Base-by-base conservation (phyloP, 2,888 invertebrate genomes). In the Dasysyrphus albostriatus region DNA sequence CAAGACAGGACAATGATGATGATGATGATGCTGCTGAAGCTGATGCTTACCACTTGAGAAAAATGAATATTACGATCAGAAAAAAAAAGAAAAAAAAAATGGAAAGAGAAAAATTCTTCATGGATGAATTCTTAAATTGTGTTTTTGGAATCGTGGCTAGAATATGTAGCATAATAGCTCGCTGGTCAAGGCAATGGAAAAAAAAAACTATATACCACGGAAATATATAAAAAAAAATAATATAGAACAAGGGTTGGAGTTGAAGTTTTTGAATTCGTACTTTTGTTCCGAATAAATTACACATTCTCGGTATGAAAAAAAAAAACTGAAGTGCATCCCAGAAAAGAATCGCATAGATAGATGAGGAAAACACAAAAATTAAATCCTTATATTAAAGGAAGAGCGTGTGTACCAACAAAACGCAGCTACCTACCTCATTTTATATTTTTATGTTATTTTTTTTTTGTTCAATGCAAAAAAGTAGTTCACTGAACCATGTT, bases 101-200 rank as follows among this genome's bases (percentile, higher is more conserved):
- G 49, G 49, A 59, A 69, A 49, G 39, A 63, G 56, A 56, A 77
- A 81, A 70, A 77, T 85, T 69, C 81, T 81, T 85, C 59, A 77
- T 58, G 77, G 85, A 85, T 85, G 81, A 85, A 85, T 85, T 85
- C 81, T 74, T 81, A 81, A 85, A 80, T 81, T 85, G 65, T 81
- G 63, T 78, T 81, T 81, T 69, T 72, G 24, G 56, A 63, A 67
- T 72, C 78, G 74, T 75, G 63, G 75, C 56, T 32, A 58, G 58
- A 37, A 63, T 34, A 49, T 63, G 10, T 19, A 42, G 44, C 9
- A 63, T 29, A 56, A 47, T 34, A 24, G 70, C 34, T 19, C 32
- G 3, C 56, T 76, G 80, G 84, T 84, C 80, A 80, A 84, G 84
- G 59, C 56, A 19, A 70, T 34, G 54, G 19, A 29, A 56, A 42